These are phyloP conservation scores for Camelus dromedarius DNA, from an alignment of 2,113 vertebrate species.

Conservation along the genomic window DNA sequence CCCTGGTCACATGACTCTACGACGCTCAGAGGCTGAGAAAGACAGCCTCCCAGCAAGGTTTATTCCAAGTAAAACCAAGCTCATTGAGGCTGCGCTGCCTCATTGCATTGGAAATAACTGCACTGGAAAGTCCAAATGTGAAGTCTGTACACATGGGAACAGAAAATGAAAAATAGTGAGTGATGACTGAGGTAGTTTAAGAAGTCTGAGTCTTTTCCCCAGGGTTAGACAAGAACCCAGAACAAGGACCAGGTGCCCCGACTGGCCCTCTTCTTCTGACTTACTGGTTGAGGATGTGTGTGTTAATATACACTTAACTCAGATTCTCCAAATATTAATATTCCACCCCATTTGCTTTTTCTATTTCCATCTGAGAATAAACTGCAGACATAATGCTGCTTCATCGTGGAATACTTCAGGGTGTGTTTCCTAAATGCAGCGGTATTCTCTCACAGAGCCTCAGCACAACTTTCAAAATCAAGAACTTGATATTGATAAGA, in stretches of 20 bases:
- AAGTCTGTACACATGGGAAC: background rate
- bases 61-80: background rate
- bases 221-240: slow-evolving; percentile 29
- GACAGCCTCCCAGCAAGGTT: background rate
- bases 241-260: background rate
- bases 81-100: background rate
- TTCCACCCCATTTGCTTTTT: background rate
- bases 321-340: slow-evolving; percentile 31
- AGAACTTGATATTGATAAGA: background rate
- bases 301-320: background rate
- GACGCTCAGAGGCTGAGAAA: background rate
- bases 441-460: background rate
- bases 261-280: background rate
- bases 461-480: slow-evolving; percentile 27
- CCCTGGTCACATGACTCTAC: background rate
- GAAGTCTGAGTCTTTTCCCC: background rate
- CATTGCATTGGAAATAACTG: background rate
- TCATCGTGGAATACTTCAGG: background rate
- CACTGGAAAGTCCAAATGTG: background rate
- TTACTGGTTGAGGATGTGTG: background rate
- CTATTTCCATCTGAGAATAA: background rate
- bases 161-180: background rate
- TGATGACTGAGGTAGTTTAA: background rate
- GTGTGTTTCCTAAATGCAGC: background rate
- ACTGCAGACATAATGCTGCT: background rate